Conservation (phyloP, 2,113 vertebrate genomes). For the Ceratotherium simum region DNA sequence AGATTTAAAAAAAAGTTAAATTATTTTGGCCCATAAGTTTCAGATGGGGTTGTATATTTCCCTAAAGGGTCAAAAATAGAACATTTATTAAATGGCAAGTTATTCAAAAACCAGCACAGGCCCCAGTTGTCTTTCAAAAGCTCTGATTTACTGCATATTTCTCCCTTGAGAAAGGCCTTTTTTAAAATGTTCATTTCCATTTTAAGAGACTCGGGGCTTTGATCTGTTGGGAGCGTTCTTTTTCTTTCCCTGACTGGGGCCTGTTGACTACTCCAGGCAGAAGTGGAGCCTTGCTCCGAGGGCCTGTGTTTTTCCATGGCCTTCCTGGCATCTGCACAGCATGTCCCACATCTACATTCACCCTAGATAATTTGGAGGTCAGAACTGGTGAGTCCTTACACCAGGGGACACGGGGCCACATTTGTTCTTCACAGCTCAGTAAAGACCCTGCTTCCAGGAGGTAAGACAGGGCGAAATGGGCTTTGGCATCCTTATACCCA, state of each 20-base stretch:
- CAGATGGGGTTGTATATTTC: constrained; percentile 77
- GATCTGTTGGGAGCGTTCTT: constrained; percentile 73
- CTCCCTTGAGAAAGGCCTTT: constrained; percentile 67
- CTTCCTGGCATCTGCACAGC: background rate
- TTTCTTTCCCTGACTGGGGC: background rate
- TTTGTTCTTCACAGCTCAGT: background rate
- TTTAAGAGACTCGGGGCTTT: constrained; percentile 75
- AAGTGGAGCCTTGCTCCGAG: background rate
- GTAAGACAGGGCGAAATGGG: background rate
- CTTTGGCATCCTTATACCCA: background rate
- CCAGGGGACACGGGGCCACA: background rate
- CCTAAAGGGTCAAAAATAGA: constrained; percentile 83
- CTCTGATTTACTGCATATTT: constrained; percentile 75
- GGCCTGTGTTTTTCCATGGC: background rate
- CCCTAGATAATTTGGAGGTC: background rate
- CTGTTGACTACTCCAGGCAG: background rate
- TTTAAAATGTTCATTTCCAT: constrained; percentile 70
- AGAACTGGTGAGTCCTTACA: background rate
- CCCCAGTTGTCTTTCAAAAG: constrained; percentile 79
- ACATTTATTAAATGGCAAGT: constrained; percentile 80
- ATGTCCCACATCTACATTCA: background rate
- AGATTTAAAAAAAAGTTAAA: constrained; percentile 28
- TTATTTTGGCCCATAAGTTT: constrained; percentile 75
- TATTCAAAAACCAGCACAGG: constrained; percentile 79
- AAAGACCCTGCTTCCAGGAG: background rate